phyloP scores from a whole-genome alignment of 2,888 invertebrate genomes.

The Leptopilina syphax region DNA sequence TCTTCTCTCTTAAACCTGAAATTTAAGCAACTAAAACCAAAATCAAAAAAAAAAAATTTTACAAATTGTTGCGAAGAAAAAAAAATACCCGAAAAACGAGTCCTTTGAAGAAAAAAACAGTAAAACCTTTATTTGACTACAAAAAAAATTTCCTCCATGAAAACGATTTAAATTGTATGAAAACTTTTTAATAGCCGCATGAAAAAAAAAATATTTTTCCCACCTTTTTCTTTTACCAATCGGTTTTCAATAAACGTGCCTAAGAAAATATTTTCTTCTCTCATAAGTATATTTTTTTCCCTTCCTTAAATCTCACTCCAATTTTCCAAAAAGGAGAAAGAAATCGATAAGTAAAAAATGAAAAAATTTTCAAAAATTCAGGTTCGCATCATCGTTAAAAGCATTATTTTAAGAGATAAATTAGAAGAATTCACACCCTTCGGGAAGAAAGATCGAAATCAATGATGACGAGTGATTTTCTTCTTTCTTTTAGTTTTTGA shows the following conservation, averaged over 20 bases:
- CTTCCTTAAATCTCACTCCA: too few species aligned
- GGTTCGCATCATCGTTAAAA: too few species aligned
- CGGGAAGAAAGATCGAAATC: background rate
- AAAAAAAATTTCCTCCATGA: background rate
- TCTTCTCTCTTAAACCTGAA: background rate
- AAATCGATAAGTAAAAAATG: too few species aligned
- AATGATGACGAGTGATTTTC: conserved; percentile 12
- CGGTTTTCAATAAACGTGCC: background rate
- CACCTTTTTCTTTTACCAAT: background rate
- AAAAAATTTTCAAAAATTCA: too few species aligned
- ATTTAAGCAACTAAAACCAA: background rate
- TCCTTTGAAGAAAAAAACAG: conserved; percentile 12
- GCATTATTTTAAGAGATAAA: background rate
- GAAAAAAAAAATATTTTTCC: conserved; percentile 27
- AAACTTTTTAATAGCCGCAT: conserved; percentile 14
- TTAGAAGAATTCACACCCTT: background rate
- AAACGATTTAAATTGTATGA: background rate
- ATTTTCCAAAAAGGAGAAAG: too few species aligned
- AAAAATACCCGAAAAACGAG: background rate
- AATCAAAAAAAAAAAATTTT: background rate
- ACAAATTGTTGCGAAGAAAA: background rate
- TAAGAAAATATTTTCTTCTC: conserved; percentile 19
- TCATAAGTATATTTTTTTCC: too few species aligned
- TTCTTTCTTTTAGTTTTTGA: background rate
- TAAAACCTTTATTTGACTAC: background rate